phyloP scores from a whole-genome alignment of 2,797 vertebrate species.

The Semotilus atromaculatus region DNA sequence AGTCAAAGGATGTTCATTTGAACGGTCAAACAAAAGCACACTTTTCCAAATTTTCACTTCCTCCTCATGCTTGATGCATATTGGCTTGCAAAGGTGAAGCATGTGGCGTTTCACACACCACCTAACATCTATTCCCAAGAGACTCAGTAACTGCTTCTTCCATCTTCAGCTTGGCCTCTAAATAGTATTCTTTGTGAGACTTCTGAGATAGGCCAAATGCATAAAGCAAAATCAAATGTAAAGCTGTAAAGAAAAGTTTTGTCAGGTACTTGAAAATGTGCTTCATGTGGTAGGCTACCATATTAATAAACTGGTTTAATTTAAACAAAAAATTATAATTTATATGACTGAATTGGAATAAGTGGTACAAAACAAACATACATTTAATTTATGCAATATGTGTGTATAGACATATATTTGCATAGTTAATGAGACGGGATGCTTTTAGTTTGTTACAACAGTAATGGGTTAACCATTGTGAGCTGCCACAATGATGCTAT shows the following conservation, averaged over 20 bases:
- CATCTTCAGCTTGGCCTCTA: neutral
- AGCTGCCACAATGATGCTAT: neutral
- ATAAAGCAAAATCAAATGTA: neutral
- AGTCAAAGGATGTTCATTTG: slow-evolving; percentile 67
- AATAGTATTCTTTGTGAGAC: neutral
- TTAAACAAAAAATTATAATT: neutral
- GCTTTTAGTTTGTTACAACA: neutral
- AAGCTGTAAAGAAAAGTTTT: neutral
- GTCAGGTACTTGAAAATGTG: neutral
- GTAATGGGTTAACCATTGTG: neutral
- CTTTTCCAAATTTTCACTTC: slow-evolving; percentile 59
- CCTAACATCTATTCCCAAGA: neutral
- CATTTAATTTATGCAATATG: neutral
- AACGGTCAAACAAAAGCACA: slow-evolving; percentile 67
- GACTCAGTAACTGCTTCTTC: neutral
- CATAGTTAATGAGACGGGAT: neutral
- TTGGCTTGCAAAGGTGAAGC: slow-evolving; percentile 41
- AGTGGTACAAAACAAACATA: neutral
- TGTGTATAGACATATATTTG: neutral
- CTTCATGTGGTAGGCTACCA: neutral
- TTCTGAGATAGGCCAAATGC: too few species aligned
- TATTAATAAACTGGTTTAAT: neutral
- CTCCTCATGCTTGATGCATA: slow-evolving; percentile 41
- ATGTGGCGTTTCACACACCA: slow-evolving; percentile 46
- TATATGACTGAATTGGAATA: neutral